Percentiles rank a stretch among this genome's conserved stretches.
phyloP scores from a whole-genome alignment of 92 coral and sea anemone genomes.

The Epizoanthus stellaris region DNA sequence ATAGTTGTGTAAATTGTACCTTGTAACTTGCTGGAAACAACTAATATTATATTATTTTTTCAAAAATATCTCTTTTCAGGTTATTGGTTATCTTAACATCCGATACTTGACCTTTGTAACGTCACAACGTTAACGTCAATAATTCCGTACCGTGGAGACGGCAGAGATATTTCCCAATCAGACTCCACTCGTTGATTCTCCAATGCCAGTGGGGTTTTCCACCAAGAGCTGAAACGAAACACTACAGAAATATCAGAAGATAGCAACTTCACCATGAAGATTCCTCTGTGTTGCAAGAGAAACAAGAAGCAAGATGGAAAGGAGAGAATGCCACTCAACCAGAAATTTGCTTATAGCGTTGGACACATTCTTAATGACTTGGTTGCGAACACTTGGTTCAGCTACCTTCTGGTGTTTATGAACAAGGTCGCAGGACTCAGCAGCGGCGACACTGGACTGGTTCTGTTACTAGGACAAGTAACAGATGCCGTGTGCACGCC shows the following conservation, averaged over 20 bases:
- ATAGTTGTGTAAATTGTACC: too few relatives aligned
- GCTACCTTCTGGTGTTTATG: constrained; percentile 79
- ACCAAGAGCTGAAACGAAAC: neutral
- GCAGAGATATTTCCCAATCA: neutral
- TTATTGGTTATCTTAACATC: neutral
- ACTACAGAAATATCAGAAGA: neutral
- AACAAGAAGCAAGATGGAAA: constrained; percentile 20
- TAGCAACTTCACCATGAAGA: neutral
- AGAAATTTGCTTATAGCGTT: constrained; percentile 77
- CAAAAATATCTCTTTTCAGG: too few relatives aligned
- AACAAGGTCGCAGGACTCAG: constrained; percentile 84
- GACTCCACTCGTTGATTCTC: neutral
- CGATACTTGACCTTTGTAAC: constrained; percentile 4
- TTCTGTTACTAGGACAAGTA: constrained; percentile 78
- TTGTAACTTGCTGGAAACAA: too few relatives aligned
- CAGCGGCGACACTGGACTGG: constrained; percentile 83
- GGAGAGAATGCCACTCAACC: constrained; percentile 59
- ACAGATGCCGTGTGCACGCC: constrained; percentile 88
- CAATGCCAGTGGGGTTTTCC: neutral
- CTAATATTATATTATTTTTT: too few relatives aligned
- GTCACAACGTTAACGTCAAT: neutral
- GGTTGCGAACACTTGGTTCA: constrained; percentile 88
- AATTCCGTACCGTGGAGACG: neutral
- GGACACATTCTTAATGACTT: constrained; percentile 89
- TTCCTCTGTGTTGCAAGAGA: constrained; percentile 21